A percentile compares a stretch with the other conserved stretches of the same genome.
phyloP scores from a whole-genome alignment of 2,888 invertebrate genomes.

The Nomada hirtipes region DNA sequence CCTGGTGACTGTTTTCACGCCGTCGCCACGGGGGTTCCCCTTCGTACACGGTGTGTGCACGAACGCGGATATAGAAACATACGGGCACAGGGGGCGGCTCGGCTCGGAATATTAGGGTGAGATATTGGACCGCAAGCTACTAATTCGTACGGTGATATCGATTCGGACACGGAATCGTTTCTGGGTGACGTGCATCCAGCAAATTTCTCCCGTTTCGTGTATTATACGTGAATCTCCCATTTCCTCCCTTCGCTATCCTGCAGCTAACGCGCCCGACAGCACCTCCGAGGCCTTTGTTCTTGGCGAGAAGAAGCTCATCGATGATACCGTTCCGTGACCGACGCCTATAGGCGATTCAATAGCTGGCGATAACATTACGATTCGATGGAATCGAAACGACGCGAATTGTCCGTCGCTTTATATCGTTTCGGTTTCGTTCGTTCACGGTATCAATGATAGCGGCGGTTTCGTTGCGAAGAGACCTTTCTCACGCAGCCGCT shows the following conservation, averaged over 20 bases:
- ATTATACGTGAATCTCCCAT: background rate
- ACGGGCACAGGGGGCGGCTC: constrained; percentile 44
- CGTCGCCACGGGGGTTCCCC: constrained; percentile 77
- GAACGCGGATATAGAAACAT: constrained; percentile 57
- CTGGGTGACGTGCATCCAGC: constrained; percentile 69
- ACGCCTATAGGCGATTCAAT: constrained; percentile 29
- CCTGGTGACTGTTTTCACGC: constrained; percentile 78
- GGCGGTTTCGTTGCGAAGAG: background rate
- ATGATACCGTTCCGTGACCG: constrained; percentile 63
- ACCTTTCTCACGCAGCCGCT: constrained; percentile 6
- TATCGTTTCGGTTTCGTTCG: background rate
- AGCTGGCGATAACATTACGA: background rate
- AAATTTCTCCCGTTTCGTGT: constrained; percentile 61
- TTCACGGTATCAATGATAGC: background rate
- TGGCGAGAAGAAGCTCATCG: constrained; percentile 25
- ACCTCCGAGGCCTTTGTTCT: constrained; percentile 54
- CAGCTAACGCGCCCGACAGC: constrained; percentile 41
- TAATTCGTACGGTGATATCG: constrained; percentile 79
- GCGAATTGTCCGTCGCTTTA: background rate
- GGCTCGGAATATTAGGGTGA: constrained; percentile 77
- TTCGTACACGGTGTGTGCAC: constrained; percentile 27
- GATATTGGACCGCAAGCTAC: constrained; percentile 80
- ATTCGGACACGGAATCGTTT: constrained; percentile 74
- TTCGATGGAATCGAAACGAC: constrained; percentile 9
- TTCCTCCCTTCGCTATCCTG: constrained; percentile 16